phyloP scores from a whole-genome alignment of 2,888 invertebrate species.

The Apoderus coryli region DNA sequence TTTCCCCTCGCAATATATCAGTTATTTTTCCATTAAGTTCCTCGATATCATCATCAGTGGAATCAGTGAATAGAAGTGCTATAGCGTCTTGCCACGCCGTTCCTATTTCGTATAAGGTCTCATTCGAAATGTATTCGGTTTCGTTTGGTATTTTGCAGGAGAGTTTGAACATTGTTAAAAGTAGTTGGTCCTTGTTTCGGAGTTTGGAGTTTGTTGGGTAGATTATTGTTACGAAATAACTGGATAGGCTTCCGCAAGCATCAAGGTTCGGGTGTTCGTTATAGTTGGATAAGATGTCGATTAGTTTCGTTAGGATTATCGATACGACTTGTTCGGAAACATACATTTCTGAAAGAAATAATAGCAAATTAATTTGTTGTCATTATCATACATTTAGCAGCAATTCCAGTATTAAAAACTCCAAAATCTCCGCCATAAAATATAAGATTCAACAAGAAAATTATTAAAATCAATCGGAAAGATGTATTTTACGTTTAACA shows the following conservation, averaged over 20 bases:
- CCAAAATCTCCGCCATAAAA: too few species aligned
- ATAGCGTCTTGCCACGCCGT: slow-evolving; percentile 44
- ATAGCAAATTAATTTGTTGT: too few species aligned
- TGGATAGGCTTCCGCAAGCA: slow-evolving; percentile 37
- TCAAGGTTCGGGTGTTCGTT: slow-evolving; percentile 29
- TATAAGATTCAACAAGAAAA: too few species aligned
- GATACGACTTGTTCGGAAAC: slow-evolving; percentile 30
- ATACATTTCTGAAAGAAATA: slow-evolving; percentile 31
- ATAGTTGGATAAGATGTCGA: slow-evolving; percentile 26
- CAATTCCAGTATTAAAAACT: too few species aligned
- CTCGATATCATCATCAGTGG: slow-evolving; percentile 15
- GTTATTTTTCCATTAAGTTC: slow-evolving; percentile 17
- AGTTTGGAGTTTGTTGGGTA: slow-evolving; percentile 33
- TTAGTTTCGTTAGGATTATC: slow-evolving; percentile 31
- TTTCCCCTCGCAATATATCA: slow-evolving; percentile 16
- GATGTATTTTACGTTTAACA: too few species aligned
- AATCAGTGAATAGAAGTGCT: slow-evolving; percentile 20
- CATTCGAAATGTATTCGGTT: slow-evolving; percentile 30
- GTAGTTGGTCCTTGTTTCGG: slow-evolving; percentile 31
- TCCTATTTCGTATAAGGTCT: slow-evolving; percentile 41
- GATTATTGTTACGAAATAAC: slow-evolving; percentile 37
- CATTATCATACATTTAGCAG: too few species aligned
- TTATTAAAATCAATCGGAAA: too few species aligned
- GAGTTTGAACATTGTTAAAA: slow-evolving; percentile 35
- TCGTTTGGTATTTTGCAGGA: slow-evolving; percentile 30